Evolutionary conservation across 2,113 vertebrate genomes (phyloP), one percentile per base, ranked within the genome.

Genomic region (Siniperca knerii): DNA sequence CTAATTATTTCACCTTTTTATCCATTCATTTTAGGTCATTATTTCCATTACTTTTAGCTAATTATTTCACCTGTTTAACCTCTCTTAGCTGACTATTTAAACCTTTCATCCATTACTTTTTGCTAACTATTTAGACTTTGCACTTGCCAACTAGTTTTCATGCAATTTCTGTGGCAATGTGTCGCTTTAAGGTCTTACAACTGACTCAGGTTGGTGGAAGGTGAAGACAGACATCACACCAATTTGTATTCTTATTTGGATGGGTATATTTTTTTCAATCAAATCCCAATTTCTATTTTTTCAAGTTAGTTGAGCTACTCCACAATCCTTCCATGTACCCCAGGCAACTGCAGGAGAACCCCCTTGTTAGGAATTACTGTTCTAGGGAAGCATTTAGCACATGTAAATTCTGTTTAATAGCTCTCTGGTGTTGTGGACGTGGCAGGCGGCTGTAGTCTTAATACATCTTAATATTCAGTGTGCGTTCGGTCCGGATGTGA

Each of bases 381-480:
- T 72, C 44, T 29, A 8, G 10, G 13, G 21, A 64, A 74, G 23
- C 20, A 71, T 78, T 81, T 44, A 13, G 23, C 75, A 66, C 37
- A 23, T 46, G 23, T 75, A 12, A 40, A 18, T 8, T 37, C 25
- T 57, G 81, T 66, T 76, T 67, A 72, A 78, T 29, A 4, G 37
- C 62, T 50, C 64, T 89, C 40, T 70, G 20, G 68, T 71, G 74
- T 42, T 77, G 57, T 25, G 65, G 74, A 77, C 16, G 65, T 33
- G 54, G 20, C 69, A 23, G 67, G 52, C 8, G 5, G 29, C 69
- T 76, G 66, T 33, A 84, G 54, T 74, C 50, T 81, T 83, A 80
- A 83, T 65, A 69, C 40, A 64, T 74, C 65, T 89, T 88, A 87
- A 83, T 82, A 89, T 90, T 87, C 87, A 55, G 29, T 21, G 68